These are phyloP conservation scores for Lates calcarifer DNA, from an alignment of 2,113 vertebrate species.

Conservation along the genomic window DNA sequence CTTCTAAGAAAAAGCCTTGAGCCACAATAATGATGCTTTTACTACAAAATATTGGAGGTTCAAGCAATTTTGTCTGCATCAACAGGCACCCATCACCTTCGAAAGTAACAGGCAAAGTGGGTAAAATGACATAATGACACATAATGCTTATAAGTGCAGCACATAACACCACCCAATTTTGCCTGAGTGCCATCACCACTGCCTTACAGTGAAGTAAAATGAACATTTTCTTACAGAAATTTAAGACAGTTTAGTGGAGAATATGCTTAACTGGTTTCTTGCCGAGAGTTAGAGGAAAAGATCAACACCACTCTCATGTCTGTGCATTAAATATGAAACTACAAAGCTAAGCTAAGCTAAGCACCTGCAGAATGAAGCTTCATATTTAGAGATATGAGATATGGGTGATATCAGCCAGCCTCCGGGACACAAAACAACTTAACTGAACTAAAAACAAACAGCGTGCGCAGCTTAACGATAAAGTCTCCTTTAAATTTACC, in stretches of 20 bases:
- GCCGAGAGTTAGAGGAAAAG: background rate
- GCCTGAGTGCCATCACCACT: background rate
- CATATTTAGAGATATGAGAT: background rate
- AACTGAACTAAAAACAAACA: background rate
- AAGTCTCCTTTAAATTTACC: slow-evolving; percentile 35
- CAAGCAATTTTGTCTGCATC: slow-evolving; percentile 10
- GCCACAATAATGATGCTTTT: background rate
- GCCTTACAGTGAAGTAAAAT: slow-evolving; percentile 2
- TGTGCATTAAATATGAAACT: background rate
- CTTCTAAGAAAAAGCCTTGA: background rate
- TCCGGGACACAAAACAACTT: background rate
- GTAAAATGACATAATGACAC: slow-evolving; percentile 34
- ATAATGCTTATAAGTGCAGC: slow-evolving; percentile 15
- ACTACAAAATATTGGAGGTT: background rate
- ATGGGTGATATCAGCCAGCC: too few species aligned
- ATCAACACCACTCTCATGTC: background rate
- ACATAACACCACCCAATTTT: background rate
- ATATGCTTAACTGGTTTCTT: background rate
- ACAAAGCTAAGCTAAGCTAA: background rate
- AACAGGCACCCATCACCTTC: background rate
- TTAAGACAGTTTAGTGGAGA: background rate
- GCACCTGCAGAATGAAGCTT: background rate
- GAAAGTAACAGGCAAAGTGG: slow-evolving; percentile 3
- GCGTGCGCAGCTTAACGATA: background rate
- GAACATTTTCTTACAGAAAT: background rate